A percentile compares a stretch with the other conserved stretches of the same genome.
Conservation (phyloP, 2,888 invertebrate genomes). For the Habroteleia sp. region DNA sequence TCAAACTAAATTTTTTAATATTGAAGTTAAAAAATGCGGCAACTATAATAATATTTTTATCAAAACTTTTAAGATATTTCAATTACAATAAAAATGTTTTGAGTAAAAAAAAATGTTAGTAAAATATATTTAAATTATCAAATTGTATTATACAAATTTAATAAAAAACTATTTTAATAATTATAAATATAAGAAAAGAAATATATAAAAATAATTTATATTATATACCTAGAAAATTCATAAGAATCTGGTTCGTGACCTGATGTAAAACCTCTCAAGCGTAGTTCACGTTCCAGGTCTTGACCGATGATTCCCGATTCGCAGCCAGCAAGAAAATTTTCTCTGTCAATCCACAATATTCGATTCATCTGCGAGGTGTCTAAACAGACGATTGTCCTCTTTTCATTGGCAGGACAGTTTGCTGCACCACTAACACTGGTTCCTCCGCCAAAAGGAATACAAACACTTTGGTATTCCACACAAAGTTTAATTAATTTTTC, state of each 20-base stretch:
- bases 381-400: conserved; percentile 91
- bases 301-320: conserved; percentile 97
- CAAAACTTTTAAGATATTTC: too few relatives aligned
- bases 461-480: conserved; percentile 87
- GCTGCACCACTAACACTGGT: conserved; percentile 95
- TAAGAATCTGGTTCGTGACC: conserved; percentile 99
- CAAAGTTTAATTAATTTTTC: conserved; percentile 90
- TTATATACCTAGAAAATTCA: conserved; percentile 90
- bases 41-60: too few relatives aligned
- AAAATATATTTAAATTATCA: too few relatives aligned
- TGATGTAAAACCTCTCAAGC: conserved; percentile 89
- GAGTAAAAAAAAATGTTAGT: too few relatives aligned
- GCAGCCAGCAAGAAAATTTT: conserved; percentile 90
- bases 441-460: conserved; percentile 97
- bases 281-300: conserved; percentile 93
- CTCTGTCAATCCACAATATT: conserved; percentile 95
- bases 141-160: too few relatives aligned
- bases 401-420: conserved; percentile 90
- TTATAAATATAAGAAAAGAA: too few relatives aligned
- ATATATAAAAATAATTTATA: neutral
- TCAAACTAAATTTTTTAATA: neutral
- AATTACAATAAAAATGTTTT: too few relatives aligned
- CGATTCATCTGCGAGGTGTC: conserved; percentile 98
- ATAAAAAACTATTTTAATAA: too few relatives aligned
- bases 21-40: too few relatives aligned